Conservation (phyloP, 2,113 vertebrate species). For the Saimiri boliviensis region DNA sequence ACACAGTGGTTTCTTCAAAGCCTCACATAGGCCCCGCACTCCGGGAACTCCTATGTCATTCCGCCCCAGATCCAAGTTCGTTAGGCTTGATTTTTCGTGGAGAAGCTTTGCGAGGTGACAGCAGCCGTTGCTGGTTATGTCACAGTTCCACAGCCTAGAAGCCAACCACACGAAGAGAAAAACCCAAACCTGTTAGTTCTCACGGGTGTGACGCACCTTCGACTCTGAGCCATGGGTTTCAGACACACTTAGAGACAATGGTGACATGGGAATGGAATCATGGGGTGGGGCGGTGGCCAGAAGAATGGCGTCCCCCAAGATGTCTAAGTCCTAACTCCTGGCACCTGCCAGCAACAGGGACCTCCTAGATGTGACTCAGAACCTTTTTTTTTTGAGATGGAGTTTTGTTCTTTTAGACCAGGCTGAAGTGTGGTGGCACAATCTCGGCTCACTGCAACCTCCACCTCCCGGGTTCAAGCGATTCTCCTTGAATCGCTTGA, state of each 20-base stretch:
- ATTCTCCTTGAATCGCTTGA: too few relatives aligned
- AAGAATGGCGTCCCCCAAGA: neutral
- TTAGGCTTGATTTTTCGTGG: neutral
- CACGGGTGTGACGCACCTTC: accelerated
- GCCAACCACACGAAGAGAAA: neutral
- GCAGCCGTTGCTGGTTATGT: neutral
- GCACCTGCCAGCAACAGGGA: neutral
- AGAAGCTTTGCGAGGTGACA: neutral
- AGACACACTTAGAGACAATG: neutral
- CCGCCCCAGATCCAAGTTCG: conserved; percentile 14
- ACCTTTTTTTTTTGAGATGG: neutral
- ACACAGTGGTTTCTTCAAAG: neutral
- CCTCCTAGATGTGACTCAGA: neutral
- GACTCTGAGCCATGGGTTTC: neutral
- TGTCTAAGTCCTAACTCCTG: neutral
- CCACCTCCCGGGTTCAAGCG: too few relatives aligned
- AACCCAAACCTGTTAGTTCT: neutral
- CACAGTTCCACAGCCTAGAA: conserved; percentile 37
- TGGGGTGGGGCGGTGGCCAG: neutral
- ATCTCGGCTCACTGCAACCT: too few relatives aligned
- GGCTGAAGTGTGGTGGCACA: too few relatives aligned
- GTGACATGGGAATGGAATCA: neutral
- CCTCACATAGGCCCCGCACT: neutral
- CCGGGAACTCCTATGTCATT: neutral
- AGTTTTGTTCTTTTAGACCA: too few relatives aligned